Evolutionary conservation across 2,113 vertebrate genomes (phyloP), one percentile per base, ranked within the genome.

Genomic region (Todiramphus saurophagus): DNA sequence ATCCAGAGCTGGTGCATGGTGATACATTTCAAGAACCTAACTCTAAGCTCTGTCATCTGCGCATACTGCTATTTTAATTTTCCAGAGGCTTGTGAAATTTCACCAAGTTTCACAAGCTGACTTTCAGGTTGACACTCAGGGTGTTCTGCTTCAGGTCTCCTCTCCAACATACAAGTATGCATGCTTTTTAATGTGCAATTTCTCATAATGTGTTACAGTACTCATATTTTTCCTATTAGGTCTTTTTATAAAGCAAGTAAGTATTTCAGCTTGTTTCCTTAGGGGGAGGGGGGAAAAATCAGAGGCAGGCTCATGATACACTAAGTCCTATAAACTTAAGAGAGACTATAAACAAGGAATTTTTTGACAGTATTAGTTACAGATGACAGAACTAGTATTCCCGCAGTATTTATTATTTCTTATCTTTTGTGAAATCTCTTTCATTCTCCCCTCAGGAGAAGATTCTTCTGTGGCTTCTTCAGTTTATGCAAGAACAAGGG

Each of bases 401-500:
- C 9, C 83, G 13, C 39, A 75, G 8, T 27, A 59, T 67, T 66
- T 1, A 5, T 67, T 80, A 23, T 80, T 89, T 86, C 24, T 55
- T 73, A 12, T 18, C 8, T 86, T 86, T 51, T 73, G 39, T 89
- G 48, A 51, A 16, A 48, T 73, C 50, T 83, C 33, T 91, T 87
- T 80, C 3, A 9, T n/a, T 11, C 8, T 73, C 23, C 5, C 12
- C 5, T 30, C 96, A 99, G 99, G 99, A 99, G 96, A 99, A 99
- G 94, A 99, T 99, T 25, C 97, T 99, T 95, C 95, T 99, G 58
- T 99, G 99, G 99, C 96, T 99, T 97, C 99, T 99, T 62, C 99
- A 99, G 96, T 99, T 99, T 97, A 99, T 99, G 99, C 99, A 99
- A 98, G 99, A 99, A 63, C 99, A 99, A 96, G 99, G 98, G 3